A percentile compares a stretch with the other conserved stretches of the same genome.
Evolutionary conservation across 2,888 invertebrate species (phyloP).

Genomic region (Autographa pulchrina): DNA sequence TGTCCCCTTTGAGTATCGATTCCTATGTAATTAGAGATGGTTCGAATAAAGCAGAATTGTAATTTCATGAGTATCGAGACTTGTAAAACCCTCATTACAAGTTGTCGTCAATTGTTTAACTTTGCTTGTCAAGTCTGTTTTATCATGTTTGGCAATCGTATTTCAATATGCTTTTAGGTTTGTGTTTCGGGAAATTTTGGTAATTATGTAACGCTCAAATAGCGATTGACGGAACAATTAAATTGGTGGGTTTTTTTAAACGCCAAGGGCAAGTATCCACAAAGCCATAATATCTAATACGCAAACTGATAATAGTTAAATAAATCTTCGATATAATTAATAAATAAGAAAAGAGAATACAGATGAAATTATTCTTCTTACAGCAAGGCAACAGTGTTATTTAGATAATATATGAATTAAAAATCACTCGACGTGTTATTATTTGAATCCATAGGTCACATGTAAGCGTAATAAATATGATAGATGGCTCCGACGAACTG

Average conservation of each 20-base stretch:
- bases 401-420: no score
- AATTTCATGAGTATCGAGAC: not conserved
- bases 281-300: not conserved
- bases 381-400: no score
- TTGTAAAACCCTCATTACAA: not conserved
- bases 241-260: not conserved
- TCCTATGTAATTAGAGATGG: slow-evolving; percentile 34
- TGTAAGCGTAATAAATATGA: slow-evolving; percentile 38
- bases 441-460: slow-evolving; percentile 38
- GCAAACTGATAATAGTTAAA: no score
- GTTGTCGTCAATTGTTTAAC: not conserved
- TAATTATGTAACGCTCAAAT: slow-evolving; percentile 9
- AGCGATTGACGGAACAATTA: slow-evolving; percentile 1
- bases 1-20: slow-evolving; percentile 51
- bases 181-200: slow-evolving; percentile 12
- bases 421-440: slow-evolving; percentile 16
- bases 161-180: slow-evolving; percentile 6
- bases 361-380: no score
- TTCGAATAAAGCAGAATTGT: slow-evolving; percentile 6
- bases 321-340: no score
- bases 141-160: not conserved
- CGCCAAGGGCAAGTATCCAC: not conserved
- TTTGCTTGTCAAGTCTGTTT: not conserved
- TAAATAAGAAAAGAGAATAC: no score
- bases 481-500: slow-evolving; percentile 37